Conservation (phyloP, 2,888 invertebrate genomes). For the Eupithecia insigniata region DNA sequence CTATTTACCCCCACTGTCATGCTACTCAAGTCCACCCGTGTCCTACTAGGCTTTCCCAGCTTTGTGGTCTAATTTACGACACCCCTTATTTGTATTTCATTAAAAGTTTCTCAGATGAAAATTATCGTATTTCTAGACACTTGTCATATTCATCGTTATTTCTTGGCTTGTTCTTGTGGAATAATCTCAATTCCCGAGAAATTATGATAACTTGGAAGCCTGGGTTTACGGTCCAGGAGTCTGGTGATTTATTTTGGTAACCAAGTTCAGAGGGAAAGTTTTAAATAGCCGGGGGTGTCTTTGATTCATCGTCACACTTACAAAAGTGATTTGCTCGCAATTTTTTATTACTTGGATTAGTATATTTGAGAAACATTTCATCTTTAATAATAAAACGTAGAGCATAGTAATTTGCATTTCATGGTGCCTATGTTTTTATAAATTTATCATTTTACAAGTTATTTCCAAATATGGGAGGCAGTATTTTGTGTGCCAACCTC, state of each 20-base stretch:
- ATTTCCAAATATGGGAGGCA: not conserved
- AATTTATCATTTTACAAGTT: not conserved
- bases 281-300: constrained; percentile 23
- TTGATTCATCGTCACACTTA: constrained; percentile 24
- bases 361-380: not conserved
- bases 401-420: not conserved
- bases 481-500: not conserved
- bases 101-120: constrained; percentile 59
- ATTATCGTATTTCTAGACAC: constrained; percentile 49
- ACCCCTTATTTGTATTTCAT: constrained; percentile 61
- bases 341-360: constrained; percentile 1
- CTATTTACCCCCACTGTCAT: constrained; percentile 10
- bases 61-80: constrained; percentile 58
- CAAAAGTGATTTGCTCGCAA: constrained; percentile 10
- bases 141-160: not conserved
- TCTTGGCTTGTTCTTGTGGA: constrained; percentile 16
- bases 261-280: constrained; percentile 28
- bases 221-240: constrained; percentile 31
- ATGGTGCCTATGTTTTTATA: not conserved
- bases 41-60: constrained; percentile 47
- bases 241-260: constrained; percentile 38
- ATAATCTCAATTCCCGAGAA: constrained; percentile 28
- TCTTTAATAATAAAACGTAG: not conserved
- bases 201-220: constrained; percentile 34
- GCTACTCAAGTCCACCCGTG: constrained; percentile 34